Conservation (phyloP, 2,888 invertebrate species). For the Synergus laeviventris region DNA sequence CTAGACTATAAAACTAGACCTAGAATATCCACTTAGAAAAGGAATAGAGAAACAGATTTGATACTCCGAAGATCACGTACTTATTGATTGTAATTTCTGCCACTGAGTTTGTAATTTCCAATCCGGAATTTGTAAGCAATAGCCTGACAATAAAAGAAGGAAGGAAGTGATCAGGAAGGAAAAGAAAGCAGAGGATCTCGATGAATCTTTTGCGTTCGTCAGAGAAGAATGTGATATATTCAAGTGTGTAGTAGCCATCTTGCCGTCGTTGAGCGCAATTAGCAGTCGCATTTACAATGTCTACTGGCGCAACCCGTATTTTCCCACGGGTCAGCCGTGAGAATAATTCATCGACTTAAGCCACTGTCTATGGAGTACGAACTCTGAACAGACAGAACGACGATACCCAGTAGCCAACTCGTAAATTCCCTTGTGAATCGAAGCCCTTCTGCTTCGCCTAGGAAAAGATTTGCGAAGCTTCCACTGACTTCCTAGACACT, state of each 20-base stretch:
- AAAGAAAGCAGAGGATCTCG: conserved; percentile 23
- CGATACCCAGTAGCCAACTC: conserved; percentile 31
- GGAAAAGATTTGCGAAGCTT: conserved; percentile 10
- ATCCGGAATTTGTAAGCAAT: too few relatives aligned
- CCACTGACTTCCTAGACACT: not conserved
- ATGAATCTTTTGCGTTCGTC: conserved; percentile 40
- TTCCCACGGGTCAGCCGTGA: conserved; percentile 75
- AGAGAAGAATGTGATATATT: conserved; percentile 47
- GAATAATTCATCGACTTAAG: conserved; percentile 71
- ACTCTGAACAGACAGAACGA: conserved; percentile 27
- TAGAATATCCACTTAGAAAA: too few relatives aligned
- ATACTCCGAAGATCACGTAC: too few relatives aligned
- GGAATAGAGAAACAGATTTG: too few relatives aligned
- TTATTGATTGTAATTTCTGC: too few relatives aligned
- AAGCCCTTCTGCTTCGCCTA: conserved; percentile 11
- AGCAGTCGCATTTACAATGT: conserved; percentile 72
- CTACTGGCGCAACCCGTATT: conserved; percentile 71
- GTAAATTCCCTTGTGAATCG: conserved; percentile 27
- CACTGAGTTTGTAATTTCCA: too few relatives aligned
- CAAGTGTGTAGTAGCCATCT: conserved; percentile 54
- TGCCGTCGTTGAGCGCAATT: conserved; percentile 64
- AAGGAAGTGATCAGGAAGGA: conserved; percentile 10
- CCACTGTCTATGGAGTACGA: conserved; percentile 39
- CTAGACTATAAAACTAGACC: too few relatives aligned
- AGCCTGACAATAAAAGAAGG: not conserved